These are phyloP conservation scores for Archips xylosteana DNA, from an alignment of 2,888 invertebrate species.

Conservation along the genomic window DNA sequence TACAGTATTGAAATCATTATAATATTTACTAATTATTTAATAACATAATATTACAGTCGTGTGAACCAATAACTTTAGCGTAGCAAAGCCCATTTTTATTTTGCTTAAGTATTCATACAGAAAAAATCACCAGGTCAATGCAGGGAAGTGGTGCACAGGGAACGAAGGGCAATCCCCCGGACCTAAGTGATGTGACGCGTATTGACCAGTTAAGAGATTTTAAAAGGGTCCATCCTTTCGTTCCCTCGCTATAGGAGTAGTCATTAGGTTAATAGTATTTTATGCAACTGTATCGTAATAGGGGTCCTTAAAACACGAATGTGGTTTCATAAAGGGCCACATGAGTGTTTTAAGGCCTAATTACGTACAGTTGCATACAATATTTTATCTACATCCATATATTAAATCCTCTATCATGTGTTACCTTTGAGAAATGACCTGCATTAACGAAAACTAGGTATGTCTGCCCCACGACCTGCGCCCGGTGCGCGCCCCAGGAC, in stretches of 20 bases:
- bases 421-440: too few relatives aligned
- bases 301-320: too few relatives aligned
- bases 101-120: not conserved
- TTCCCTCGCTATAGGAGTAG: not conserved
- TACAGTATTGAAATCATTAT: not conserved
- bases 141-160: not conserved
- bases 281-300: too few relatives aligned
- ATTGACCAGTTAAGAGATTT: not conserved
- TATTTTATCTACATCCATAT: too few relatives aligned
- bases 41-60: not conserved
- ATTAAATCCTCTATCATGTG: too few relatives aligned
- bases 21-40: not conserved
- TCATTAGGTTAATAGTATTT: too few relatives aligned
- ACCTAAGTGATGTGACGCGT: not conserved
- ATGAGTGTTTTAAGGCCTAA: too few relatives aligned
- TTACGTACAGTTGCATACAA: too few relatives aligned
- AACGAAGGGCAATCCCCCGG: not conserved
- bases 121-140: not conserved
- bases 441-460: too few relatives aligned
- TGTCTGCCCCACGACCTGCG: too few relatives aligned
- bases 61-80: not conserved
- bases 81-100: not conserved
- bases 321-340: too few relatives aligned
- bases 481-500: too few relatives aligned
- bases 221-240: not conserved